Conservation (phyloP, 2,113 vertebrate species). For the Desmodus rotundus region DNA sequence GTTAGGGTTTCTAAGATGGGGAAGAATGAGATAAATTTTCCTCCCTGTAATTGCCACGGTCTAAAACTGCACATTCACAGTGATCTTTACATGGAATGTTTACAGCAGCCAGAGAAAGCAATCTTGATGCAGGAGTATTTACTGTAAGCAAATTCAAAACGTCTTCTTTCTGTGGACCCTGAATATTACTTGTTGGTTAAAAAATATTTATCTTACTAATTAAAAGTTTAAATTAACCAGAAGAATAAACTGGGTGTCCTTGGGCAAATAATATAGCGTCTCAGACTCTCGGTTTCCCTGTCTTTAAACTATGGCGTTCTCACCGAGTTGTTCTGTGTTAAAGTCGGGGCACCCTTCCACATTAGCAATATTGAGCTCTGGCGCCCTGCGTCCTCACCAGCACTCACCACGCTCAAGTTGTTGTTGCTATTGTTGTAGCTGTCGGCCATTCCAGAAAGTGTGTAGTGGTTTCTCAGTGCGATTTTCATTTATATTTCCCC, state of each 20-base stretch:
- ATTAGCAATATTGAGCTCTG: fast-evolving
- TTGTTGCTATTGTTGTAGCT: background rate
- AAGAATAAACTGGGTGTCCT: background rate
- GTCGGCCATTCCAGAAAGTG: background rate
- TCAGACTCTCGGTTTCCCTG: background rate
- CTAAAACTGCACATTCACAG: background rate
- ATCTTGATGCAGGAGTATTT: background rate
- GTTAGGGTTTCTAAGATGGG: background rate
- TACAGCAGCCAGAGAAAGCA: background rate
- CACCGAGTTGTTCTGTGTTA: background rate
- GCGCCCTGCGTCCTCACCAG: fast-evolving
- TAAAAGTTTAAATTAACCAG: background rate
- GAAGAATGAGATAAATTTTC: background rate
- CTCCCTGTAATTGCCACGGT: background rate
- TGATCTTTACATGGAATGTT: background rate
- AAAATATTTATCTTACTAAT: background rate
- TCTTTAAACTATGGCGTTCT: background rate
- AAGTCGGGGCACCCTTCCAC: background rate
- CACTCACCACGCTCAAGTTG: background rate
- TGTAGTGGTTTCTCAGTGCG: background rate
- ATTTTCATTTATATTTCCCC: background rate
- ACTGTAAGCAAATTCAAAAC: background rate
- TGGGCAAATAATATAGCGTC: background rate
- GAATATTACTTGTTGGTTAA: background rate
- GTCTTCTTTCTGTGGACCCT: background rate